phyloP scores from a whole-genome alignment of 2,888 invertebrate species.

The Psococerastis gibbosa region DNA sequence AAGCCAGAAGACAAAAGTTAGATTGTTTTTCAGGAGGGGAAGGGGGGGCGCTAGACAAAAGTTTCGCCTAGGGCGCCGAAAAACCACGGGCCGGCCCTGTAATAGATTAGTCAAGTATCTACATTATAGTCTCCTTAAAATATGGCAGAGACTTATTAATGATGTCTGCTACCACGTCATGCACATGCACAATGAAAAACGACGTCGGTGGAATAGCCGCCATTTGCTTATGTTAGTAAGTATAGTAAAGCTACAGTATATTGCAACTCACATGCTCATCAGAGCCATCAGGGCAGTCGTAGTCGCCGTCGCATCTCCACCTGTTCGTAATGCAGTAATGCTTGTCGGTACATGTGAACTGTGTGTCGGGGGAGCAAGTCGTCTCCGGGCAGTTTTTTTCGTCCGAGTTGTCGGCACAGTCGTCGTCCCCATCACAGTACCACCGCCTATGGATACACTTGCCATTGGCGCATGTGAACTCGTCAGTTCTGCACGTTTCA shows the following conservation, averaged over 20 bases:
- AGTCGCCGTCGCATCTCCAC: constrained; percentile 78
- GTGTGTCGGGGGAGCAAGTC: constrained; percentile 45
- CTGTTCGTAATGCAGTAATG: constrained; percentile 57
- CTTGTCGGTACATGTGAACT: constrained; percentile 56
- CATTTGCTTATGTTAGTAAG: background rate
- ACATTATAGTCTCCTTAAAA: no score
- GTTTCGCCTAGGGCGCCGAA: no score
- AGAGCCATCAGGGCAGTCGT: constrained; percentile 63
- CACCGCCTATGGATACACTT: constrained; percentile 72
- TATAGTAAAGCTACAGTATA: background rate
- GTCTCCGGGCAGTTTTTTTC: constrained; percentile 54
- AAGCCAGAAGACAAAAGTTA: no score
- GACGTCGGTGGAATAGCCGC: no score
- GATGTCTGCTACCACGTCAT: no score
- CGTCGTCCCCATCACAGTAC: constrained; percentile 74
- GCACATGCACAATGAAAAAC: no score
- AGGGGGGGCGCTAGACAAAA: no score
- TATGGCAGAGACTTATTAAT: no score
- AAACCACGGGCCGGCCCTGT: no score
- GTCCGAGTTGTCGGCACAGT: constrained; percentile 71
- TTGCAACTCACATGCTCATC: constrained; percentile 48
- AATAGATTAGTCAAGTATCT: no score
- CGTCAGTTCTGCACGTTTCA: constrained; percentile 77
- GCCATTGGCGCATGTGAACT: constrained; percentile 81
- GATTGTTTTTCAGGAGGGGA: no score